Base-by-base conservation (phyloP, 2,888 invertebrate species). In the Dynastes maya region DNA sequence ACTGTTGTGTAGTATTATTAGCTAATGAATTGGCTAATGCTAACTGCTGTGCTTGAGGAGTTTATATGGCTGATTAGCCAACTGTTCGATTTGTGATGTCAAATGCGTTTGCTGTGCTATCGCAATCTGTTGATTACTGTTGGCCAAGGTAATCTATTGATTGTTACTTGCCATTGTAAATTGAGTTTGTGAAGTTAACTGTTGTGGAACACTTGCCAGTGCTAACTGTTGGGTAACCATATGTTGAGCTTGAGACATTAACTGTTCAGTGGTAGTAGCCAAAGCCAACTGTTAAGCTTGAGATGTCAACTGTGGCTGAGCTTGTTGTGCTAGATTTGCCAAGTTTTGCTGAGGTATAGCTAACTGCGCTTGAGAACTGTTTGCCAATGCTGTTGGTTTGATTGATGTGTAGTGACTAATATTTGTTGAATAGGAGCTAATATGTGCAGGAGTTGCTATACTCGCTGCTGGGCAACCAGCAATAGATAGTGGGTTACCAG, bases 381-480 rank as follows among this genome's bases (percentile, higher is more conserved):
- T 88, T 1, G 87, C 88, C 53, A 88, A 82, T n/a, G 88, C 86
- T 40, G 79, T 82, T 88, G 88, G 16, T 88, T 84, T 4, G 88
- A 81, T 51, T 88, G 88, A 82, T 89, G 88, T 45, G 88, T 88
- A 29, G 88, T 88, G 40, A 89, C 88, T 88, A 89, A 84, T 64
- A 89, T 89, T 81, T 89, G 89, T 81, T 89, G 89, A 83, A 88
- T 89, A 64, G 89, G 88, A 5, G 89, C 89, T 78, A 89, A 81
- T 45, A 89, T 91, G 91, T 63, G 90, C 90, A 3, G 90, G 90
- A 45, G 89, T 88, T 0, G 92, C 92, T 86, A 92, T 92, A 58
- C 92, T 92, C 3, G 92, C 92, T 76, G 92, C 90, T 0, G 92
- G 92, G 82, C 88, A 88, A 16, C 88, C 88, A 4, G 91, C 91